Base-by-base conservation (phyloP, 2,797 vertebrate species). In the Eospalax fontanierii region DNA sequence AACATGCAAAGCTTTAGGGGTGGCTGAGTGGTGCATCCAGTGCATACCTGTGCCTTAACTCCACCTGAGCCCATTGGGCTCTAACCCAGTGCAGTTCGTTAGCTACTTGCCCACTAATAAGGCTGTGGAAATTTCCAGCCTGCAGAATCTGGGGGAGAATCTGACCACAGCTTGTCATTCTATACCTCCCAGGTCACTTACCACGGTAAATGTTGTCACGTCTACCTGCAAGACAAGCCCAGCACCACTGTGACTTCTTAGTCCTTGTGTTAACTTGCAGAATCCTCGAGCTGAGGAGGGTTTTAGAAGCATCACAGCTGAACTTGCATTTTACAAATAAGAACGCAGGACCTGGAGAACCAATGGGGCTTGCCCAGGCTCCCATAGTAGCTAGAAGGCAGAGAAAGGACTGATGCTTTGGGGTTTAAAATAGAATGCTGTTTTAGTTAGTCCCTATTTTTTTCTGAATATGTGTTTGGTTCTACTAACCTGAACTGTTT, bases 281-380 rank as follows among this genome's bases (percentile, higher is more conserved):
- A 91, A 63, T 78, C 22, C n/a, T 35, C 38, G 21, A 87, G 26
- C 46, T 43, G 4, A 9, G 40, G 33, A 6, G 24, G 16, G 5
- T 33, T 93, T 79, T 11, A 9, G 6, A 94, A 4, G 57, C 28
- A 59, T 61, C 26, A 26, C 30, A n/a, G 19, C n/a, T 43, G 94
- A 94, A 22, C 1, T 7, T 74, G 70, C 79, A 66, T 76, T 86
- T 86, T 71, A 92, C 43, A 95, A 89, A 71, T 66, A n/a, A 95
- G 46, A 63, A 63, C 6, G 3, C 1, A 57, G 76, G 38, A 35
- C 43, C 43, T 38, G 18, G n/a, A 75, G 28, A 65, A 59, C 43
- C 12, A 43, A 71, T 57, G 40, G 10, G 35, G 66, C 35, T 75
- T 85, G 86, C 57, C 54, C 33, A 46, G 87, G 50, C n/a, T 40